A percentile compares a stretch with the other conserved stretches of the same genome.
These are phyloP conservation scores for Caiman crocodilus DNA, from an alignment of 2,797 vertebrate genomes.

Conservation along the genomic window DNA sequence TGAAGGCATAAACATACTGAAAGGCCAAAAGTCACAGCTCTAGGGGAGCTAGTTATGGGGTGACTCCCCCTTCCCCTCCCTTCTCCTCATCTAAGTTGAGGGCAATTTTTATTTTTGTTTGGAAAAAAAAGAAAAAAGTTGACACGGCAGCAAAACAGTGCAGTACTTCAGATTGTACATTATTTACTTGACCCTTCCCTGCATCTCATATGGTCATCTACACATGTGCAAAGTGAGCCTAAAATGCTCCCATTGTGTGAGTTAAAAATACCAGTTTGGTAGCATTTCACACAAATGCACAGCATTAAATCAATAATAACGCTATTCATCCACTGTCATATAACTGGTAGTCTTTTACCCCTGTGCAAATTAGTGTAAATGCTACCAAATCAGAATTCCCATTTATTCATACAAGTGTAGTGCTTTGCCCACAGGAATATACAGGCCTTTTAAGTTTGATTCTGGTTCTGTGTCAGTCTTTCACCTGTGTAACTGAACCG, in stretches of 20 bases:
- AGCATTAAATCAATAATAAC: not conserved
- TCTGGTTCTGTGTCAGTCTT: not conserved
- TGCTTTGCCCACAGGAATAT: not conserved
- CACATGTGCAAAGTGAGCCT: not conserved
- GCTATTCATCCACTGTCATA: not conserved
- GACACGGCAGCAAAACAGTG: too few species aligned
- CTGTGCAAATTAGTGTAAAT: rapidly evolving
- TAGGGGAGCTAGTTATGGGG: too few species aligned
- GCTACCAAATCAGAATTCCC: not conserved
- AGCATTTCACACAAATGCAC: not conserved
- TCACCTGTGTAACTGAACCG: not conserved
- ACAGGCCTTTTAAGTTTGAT: not conserved
- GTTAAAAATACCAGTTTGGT: not conserved
- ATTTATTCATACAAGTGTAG: not conserved
- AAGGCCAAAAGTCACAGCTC: too few species aligned
- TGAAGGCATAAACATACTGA: too few species aligned
- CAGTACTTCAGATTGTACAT: conserved; percentile 15
- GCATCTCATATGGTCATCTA: not conserved
- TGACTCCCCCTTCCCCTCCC: too few species aligned
- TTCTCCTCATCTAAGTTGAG: too few species aligned
- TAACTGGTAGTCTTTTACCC: not conserved
- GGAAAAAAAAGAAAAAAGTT: too few species aligned
- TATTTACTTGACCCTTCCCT: not conserved
- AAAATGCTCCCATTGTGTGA: not conserved
- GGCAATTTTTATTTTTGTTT: too few species aligned